phyloP scores from a whole-genome alignment of 2,888 invertebrate species.

The Oligia fasciuncula region DNA sequence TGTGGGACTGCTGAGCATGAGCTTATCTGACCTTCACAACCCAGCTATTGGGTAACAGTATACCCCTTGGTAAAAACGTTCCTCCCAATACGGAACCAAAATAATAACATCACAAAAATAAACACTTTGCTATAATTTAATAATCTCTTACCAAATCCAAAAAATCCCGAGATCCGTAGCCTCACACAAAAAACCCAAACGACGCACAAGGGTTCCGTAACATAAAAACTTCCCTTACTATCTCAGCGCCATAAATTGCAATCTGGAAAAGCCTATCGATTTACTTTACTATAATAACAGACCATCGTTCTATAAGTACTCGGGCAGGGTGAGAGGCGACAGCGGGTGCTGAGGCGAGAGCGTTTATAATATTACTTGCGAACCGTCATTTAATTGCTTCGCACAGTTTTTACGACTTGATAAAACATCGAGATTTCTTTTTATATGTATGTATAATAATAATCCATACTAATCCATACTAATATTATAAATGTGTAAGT shows the following conservation, averaged over 20 bases:
- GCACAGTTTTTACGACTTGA: neutral
- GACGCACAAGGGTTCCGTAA: constrained; percentile 59
- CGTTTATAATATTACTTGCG: neutral
- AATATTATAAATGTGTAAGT: no score
- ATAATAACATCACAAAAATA: constrained; percentile 14
- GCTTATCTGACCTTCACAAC: no score
- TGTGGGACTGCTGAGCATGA: no score
- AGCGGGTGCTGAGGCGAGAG: constrained; percentile 7
- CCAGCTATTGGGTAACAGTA: no score
- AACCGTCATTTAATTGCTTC: neutral
- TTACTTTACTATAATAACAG: constrained; percentile 70
- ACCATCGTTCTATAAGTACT: constrained; percentile 33
- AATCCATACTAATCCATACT: no score
- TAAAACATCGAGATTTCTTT: neutral
- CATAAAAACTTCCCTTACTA: constrained; percentile 69
- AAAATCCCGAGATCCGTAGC: constrained; percentile 23
- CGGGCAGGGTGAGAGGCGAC: neutral
- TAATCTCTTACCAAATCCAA: constrained; percentile 25
- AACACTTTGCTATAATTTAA: constrained; percentile 25
- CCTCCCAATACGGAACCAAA: neutral
- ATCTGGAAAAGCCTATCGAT: constrained; percentile 71
- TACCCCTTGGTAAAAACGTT: no score
- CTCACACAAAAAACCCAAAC: constrained; percentile 49
- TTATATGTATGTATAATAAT: neutral
- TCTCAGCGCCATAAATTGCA: constrained; percentile 71